Conservation (phyloP, 2,797 vertebrate genomes). For the Muscicapa comitata region DNA sequence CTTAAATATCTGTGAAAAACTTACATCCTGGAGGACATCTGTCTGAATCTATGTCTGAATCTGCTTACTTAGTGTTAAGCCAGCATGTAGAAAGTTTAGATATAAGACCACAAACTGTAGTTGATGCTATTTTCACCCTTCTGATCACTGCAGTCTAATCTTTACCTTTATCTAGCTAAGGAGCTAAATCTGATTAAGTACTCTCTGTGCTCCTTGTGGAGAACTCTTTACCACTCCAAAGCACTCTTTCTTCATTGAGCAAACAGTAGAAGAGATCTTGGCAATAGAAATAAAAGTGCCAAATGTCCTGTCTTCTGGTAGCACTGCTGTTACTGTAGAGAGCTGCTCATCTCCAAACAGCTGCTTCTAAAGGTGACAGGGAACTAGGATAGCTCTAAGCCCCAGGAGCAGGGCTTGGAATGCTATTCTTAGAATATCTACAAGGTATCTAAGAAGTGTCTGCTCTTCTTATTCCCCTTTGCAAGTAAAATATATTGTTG, state of each 20-base stretch:
- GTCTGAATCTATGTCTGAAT: background rate
- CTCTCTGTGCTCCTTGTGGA: background rate
- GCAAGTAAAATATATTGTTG: background rate
- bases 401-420: background rate
- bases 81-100: background rate
- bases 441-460: background rate
- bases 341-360: background rate
- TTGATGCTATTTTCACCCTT: slow-evolving; percentile 21
- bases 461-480: background rate
- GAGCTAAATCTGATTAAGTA: slow-evolving; percentile 46
- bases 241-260: background rate
- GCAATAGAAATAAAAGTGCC: background rate
- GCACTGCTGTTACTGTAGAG: background rate
- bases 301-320: background rate
- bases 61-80: background rate
- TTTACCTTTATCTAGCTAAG: slow-evolving; percentile 22
- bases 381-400: background rate
- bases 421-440: slow-evolving; percentile 28
- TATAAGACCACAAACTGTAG: background rate
- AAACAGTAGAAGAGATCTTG: background rate
- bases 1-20: background rate
- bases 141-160: slow-evolving; percentile 7
- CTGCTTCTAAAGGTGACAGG: background rate
- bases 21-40: background rate
- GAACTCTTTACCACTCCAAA: background rate